Base-by-base conservation (phyloP, 2,113 vertebrate genomes). In the Chloropsis cyanopogon region DNA sequence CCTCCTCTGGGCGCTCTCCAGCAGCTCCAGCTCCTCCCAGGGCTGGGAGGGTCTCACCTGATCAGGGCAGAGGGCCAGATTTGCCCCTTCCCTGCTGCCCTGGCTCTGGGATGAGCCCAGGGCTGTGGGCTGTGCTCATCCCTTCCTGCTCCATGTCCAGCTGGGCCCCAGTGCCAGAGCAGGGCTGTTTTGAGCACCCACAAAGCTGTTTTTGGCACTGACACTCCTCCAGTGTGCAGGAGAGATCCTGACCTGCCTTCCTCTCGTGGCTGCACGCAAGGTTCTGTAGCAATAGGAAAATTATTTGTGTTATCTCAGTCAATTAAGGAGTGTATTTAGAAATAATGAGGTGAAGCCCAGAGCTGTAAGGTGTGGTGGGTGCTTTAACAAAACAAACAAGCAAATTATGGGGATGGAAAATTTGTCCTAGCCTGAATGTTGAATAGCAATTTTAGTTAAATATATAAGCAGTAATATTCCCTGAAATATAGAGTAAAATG, bases 191-290 rank as follows among this genome's bases (percentile, higher is more conserved):
- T 23, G 35, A 85, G 53, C 41, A 57, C 66, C 31, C 56, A 26
- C 4, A 4, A 9, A 59, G 89, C 41, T 93, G 65, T 0, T 91
- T 91, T 89, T 89, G 77, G 60, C 83, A 81, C 56, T 1, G 3
- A 11, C 8, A 1, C 28, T 41, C n/a, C 39, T 70, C 4, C 31
- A 42, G 31, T 0, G 0, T 35, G 18, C 29, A 31, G 59, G 68
- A 70, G 52, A 68, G 72, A 91, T 86, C 68, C 56, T 47, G 76
- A 61, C 61, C 52, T 84, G 52, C 77, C 83, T 82, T 92, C 44
- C 49, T 75, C n/a, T 78, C 21, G 41, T 61, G 87, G 81, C 77
- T 93, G 21, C n/a, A 24, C 17, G 9, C 49, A 10, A 39, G 81
- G 28, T 39, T 31, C 31, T 68, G 8, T 21, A 72, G 37, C 69